phyloP scores from a whole-genome alignment of 2,797 vertebrate species.

The Melanotaenia nigrans region DNA sequence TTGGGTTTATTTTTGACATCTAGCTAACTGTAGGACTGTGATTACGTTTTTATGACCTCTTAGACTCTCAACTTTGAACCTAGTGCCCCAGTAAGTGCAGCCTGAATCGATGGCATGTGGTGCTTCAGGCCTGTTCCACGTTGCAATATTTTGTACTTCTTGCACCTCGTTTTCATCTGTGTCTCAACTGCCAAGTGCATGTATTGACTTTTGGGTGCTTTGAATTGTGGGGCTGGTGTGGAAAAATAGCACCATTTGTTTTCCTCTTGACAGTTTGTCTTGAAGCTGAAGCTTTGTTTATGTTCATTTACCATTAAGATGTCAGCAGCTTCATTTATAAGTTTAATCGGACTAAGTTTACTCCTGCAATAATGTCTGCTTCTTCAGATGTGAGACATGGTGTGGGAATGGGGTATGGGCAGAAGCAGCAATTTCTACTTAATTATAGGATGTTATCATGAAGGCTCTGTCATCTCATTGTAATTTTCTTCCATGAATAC shows the following conservation, averaged over 20 bases:
- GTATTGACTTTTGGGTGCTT: conserved; percentile 73
- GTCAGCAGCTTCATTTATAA: conserved; percentile 33
- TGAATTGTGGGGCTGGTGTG: conserved; percentile 58
- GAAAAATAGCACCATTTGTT: conserved; percentile 62
- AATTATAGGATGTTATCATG: conserved; percentile 41
- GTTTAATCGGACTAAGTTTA: conserved; percentile 36
- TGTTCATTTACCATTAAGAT: conserved; percentile 50
- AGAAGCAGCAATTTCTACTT: conserved; percentile 44
- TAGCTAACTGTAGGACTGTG: conserved; percentile 33
- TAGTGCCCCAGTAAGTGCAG: conserved; percentile 23
- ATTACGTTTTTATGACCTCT: conserved; percentile 58
- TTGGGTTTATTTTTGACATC: conserved; percentile 56
- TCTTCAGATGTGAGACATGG: conserved; percentile 27
- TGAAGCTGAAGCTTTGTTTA: conserved; percentile 43
- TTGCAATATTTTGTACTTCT: conserved; percentile 44
- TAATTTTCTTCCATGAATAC: conserved; percentile 31
- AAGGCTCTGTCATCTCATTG: conserved; percentile 50
- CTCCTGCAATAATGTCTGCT: conserved; percentile 40
- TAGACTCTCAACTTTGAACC: conserved; percentile 48
- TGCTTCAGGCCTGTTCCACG: conserved; percentile 45
- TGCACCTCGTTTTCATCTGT: conserved; percentile 69
- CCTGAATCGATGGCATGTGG: conserved; percentile 55
- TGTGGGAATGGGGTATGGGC: conserved; percentile 8
- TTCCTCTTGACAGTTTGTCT: conserved; percentile 60
- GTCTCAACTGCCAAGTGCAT: conserved; percentile 63